A percentile compares a stretch with the other conserved stretches of the same genome.
phyloP scores from a whole-genome alignment of 2,113 vertebrate genomes.

The Prochilodus magdalenae region DNA sequence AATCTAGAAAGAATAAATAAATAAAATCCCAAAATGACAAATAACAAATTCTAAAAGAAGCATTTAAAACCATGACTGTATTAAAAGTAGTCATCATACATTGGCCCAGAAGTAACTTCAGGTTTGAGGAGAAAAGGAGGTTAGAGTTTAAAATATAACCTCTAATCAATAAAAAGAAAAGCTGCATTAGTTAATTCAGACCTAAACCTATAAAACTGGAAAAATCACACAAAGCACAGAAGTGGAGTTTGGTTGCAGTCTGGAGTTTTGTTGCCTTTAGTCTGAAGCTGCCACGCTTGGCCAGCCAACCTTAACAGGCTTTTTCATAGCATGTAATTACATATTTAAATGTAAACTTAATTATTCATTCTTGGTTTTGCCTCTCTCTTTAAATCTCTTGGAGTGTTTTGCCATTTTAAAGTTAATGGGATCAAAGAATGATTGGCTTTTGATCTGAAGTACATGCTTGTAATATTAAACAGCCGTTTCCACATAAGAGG shows the following conservation, averaged over 20 bases:
- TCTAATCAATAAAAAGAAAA: background rate
- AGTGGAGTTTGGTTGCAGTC: background rate
- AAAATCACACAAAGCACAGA: too few species aligned
- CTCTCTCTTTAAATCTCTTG: constrained; percentile 63
- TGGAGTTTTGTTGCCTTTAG: constrained; percentile 63
- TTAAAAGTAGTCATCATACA: too few species aligned
- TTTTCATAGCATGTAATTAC: constrained; percentile 70
- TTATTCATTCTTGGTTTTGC: constrained; percentile 67
- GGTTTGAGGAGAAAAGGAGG: background rate
- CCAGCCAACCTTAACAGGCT: constrained; percentile 71
- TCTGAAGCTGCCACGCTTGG: constrained; percentile 72
- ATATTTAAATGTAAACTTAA: constrained; percentile 71
- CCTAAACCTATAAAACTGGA: background rate
- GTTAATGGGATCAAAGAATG: constrained; percentile 62
- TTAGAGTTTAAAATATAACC: background rate
- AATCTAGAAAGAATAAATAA: too few species aligned
- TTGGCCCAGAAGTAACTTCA: too few species aligned
- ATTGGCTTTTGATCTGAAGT: constrained; percentile 33
- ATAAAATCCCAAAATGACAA: too few species aligned
- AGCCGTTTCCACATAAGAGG: constrained; percentile 16
- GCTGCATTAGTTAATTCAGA: background rate
- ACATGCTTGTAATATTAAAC: constrained; percentile 31
- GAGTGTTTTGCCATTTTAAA: constrained; percentile 63
- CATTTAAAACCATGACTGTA: too few species aligned
- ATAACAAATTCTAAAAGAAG: too few species aligned